phyloP scores from a whole-genome alignment of 2,888 invertebrate species.

The Hylaea fasciaria region DNA sequence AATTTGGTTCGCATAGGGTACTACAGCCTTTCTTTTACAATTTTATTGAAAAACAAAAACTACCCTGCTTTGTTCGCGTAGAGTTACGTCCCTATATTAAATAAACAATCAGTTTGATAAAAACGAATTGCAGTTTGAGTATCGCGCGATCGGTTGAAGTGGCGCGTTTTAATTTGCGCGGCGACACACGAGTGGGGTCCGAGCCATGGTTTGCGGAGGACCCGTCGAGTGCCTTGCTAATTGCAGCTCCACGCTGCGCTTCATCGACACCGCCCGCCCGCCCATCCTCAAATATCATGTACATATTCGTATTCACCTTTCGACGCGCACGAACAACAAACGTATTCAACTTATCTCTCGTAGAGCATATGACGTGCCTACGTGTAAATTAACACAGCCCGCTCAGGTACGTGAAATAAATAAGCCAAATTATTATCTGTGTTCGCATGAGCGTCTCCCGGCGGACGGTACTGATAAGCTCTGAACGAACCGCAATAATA shows the following conservation, averaged over 20 bases:
- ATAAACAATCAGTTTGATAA: conserved; percentile 64
- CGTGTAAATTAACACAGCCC: conserved; percentile 32
- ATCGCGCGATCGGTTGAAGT: conserved; percentile 72
- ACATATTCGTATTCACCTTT: conserved; percentile 47
- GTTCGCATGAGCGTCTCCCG: conserved; percentile 64
- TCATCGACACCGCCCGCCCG: conserved; percentile 58
- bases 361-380: conserved; percentile 15
- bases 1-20: conserved; percentile 32
- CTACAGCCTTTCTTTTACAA: conserved; percentile 28
- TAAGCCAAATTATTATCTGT: conserved; percentile 54
- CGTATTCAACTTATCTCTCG: conserved; percentile 14
- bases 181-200: conserved; percentile 80
- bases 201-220: conserved; percentile 69
- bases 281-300: conserved; percentile 55
- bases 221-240: conserved; percentile 81
- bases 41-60: conserved; percentile 10
- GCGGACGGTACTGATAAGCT: conserved; percentile 73
- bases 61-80: background rate
- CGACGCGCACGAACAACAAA: conserved; percentile 20
- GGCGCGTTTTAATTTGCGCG: conserved; percentile 83
- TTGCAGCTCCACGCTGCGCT: conserved; percentile 74
- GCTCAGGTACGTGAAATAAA: conserved; percentile 49
- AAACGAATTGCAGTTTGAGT: conserved; percentile 69
- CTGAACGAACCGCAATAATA: conserved; percentile 72
- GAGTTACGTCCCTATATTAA: conserved; percentile 41